Percentiles rank a stretch among this genome's conserved stretches.
These are phyloP conservation scores for Zaprionus africanus DNA, from an alignment of 1,140 invertebrate species.

Conservation along the genomic window DNA sequence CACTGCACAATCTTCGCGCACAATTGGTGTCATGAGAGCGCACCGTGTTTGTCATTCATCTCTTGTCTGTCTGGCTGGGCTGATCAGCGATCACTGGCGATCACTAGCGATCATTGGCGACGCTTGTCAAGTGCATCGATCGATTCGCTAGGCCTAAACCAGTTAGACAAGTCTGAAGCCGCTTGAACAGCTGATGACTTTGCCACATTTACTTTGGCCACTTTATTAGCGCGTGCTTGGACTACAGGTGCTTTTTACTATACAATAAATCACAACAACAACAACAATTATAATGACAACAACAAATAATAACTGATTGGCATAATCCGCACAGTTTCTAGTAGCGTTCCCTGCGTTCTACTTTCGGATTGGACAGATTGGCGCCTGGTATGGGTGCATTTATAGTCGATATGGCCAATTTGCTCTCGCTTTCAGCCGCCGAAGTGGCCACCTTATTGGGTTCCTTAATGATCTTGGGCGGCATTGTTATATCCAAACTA, in stretches of 20 bases:
- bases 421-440: background rate
- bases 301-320: conserved; percentile 1
- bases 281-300: background rate
- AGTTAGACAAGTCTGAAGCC: conserved; percentile 29
- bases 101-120: conserved; percentile 48
- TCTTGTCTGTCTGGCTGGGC: conserved; percentile 22
- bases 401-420: background rate
- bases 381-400: conserved; percentile 35
- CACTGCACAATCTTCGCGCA: conserved; percentile 24
- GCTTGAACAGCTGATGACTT: conserved; percentile 45
- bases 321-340: conserved; percentile 40
- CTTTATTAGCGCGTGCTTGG: conserved; percentile 59
- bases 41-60: conserved; percentile 49
- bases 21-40: conserved; percentile 57
- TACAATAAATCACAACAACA: conserved; percentile 24
- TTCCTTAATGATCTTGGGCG: conserved; percentile 68
- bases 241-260: conserved; percentile 65
- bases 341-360: conserved; percentile 44
- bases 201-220: conserved; percentile 34
- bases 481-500: conserved; percentile 75
- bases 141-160: conserved; percentile 36
- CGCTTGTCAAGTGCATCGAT: conserved; percentile 48
- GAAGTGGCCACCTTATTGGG: conserved; percentile 61
- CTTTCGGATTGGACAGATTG: conserved; percentile 46
- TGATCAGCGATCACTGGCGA: conserved; percentile 16